A percentile compares a stretch with the other conserved stretches of the same genome.
Evolutionary conservation across 2,113 vertebrate genomes (phyloP).

Genomic region (Naja naja): DNA sequence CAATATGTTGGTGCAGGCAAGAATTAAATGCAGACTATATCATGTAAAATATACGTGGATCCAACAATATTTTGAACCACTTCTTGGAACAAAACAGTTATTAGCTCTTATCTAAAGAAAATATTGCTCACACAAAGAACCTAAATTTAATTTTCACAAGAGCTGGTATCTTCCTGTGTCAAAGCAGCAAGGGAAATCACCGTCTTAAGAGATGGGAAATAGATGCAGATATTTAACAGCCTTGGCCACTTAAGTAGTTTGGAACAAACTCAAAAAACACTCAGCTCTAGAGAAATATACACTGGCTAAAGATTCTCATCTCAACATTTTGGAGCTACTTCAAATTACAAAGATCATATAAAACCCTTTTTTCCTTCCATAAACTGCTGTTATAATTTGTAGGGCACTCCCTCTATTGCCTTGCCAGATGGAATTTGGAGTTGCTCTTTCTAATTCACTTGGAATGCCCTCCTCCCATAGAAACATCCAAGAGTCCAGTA

Average conservation of each 20-base stretch:
- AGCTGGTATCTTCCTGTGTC: neutral
- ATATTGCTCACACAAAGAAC: neutral
- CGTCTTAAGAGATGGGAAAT: neutral
- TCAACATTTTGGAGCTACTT: neutral
- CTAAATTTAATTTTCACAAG: neutral
- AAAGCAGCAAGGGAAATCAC: neutral
- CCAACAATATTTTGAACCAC: neutral
- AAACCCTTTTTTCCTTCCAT: neutral
- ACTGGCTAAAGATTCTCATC: neutral
- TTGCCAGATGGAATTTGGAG: constrained; percentile 42
- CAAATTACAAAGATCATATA: neutral
- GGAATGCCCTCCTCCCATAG: neutral
- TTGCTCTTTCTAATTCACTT: neutral
- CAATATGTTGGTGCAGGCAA: neutral
- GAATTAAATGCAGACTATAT: neutral
- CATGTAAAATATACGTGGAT: neutral
- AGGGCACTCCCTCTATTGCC: constrained; percentile 29
- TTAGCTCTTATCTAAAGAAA: neutral
- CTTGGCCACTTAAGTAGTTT: neutral
- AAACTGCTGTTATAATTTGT: neutral
- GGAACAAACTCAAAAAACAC: neutral
- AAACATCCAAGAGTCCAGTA: neutral
- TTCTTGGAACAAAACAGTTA: neutral
- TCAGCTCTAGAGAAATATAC: neutral
- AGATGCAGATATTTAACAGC: neutral